Conservation (phyloP, 2,888 invertebrate genomes). For the Miltochrista miniata region DNA sequence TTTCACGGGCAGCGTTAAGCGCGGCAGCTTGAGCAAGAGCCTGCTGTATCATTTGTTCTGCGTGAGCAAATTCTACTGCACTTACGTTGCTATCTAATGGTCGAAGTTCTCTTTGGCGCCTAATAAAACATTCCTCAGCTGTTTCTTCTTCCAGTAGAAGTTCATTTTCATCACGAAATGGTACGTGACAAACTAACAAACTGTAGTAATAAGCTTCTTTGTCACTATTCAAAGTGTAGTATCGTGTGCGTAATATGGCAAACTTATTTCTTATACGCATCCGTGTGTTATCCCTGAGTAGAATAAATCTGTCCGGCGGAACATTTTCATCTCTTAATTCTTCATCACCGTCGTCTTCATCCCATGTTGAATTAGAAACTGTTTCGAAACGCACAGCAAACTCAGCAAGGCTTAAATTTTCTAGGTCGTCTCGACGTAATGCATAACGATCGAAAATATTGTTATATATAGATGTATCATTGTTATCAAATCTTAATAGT, state of each 20-base stretch:
- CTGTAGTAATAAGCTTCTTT: background rate
- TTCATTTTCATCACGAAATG: background rate
- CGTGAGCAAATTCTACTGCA: too few species aligned
- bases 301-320: too few species aligned
- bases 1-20: too few species aligned
- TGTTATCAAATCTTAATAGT: background rate
- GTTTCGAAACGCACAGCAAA: background rate
- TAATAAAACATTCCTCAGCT: background rate
- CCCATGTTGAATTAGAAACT: background rate
- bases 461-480: background rate
- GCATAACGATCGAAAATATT: slow-evolving; percentile 1
- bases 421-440: background rate
- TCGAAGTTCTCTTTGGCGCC: background rate
- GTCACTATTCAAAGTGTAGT: background rate
- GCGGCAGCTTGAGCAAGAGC: too few species aligned
- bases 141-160: background rate
- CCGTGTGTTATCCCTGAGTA: too few species aligned
- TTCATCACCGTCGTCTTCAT: background rate
- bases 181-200: background rate
- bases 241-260: background rate
- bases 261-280: background rate
- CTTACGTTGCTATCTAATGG: too few species aligned
- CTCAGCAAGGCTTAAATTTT: background rate
- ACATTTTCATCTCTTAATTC: background rate
- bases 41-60: too few species aligned